Percentiles rank a stretch among this genome's conserved stretches.
These are phyloP conservation scores for Melanotaenia parkinsoni DNA, from an alignment of 2,797 vertebrate genomes.

Conservation along the genomic window DNA sequence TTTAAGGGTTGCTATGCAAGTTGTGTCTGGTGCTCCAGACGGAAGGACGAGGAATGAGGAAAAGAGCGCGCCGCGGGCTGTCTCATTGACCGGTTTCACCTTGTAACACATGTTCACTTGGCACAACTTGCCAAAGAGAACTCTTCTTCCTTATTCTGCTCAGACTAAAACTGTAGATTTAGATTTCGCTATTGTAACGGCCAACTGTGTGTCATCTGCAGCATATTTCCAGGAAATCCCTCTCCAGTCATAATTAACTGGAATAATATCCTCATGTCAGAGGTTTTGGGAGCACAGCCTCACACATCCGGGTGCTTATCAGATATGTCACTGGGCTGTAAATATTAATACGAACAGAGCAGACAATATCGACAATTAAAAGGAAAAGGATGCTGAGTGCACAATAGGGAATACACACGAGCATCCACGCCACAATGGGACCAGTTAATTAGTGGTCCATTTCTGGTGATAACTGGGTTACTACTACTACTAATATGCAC, in stretches of 20 bases:
- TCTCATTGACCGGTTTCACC: conserved; percentile 46
- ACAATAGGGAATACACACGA: conserved; percentile 45
- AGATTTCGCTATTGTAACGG: background rate
- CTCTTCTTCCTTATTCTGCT: conserved; percentile 16
- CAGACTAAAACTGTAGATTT: background rate
- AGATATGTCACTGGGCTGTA: conserved; percentile 34
- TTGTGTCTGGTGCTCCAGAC: conserved; percentile 11
- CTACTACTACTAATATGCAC: conserved; percentile 36
- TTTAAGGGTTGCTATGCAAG: conserved; percentile 1
- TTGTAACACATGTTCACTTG: conserved; percentile 61
- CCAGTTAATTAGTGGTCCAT: conserved; percentile 35
- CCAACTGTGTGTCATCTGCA: background rate
- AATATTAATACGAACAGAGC: conserved; percentile 51
- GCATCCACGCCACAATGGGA: conserved; percentile 29
- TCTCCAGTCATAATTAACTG: background rate
- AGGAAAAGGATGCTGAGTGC: conserved; percentile 61
- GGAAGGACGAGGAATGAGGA: conserved; percentile 9
- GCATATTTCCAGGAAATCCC: conserved; percentile 1
- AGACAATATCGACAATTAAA: conserved; percentile 35
- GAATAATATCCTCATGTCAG: background rate
- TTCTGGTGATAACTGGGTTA: conserved; percentile 37
- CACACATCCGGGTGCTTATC: conserved; percentile 44
- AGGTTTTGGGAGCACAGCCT: background rate
- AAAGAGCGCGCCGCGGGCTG: conserved; percentile 12
- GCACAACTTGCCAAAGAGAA: conserved; percentile 36